A percentile compares a stretch with the other conserved stretches of the same genome.
phyloP scores from a whole-genome alignment of 2,797 vertebrate species.

The Parauchenoglanis punctatus region DNA sequence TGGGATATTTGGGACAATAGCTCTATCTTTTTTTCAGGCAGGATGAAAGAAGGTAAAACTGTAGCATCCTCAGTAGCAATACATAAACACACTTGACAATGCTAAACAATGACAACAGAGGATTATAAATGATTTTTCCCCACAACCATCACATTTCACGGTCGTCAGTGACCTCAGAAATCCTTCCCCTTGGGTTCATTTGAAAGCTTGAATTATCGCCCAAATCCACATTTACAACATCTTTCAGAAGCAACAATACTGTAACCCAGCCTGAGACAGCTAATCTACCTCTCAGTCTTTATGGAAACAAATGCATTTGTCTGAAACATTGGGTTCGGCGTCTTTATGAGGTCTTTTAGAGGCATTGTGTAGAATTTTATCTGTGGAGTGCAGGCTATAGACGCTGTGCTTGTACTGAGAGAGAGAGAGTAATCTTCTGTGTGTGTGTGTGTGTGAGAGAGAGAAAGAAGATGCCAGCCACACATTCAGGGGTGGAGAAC shows the following conservation, averaged over 20 bases:
- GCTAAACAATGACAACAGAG: constrained; percentile 15
- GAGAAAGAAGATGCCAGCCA: constrained; percentile 42
- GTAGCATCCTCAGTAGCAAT: constrained; percentile 21
- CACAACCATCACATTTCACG: constrained; percentile 44
- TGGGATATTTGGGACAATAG: constrained; percentile 30
- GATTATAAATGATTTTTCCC: constrained; percentile 15
- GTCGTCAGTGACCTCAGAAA: constrained; percentile 65
- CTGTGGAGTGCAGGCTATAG: constrained; percentile 79
- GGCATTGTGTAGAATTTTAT: constrained; percentile 83
- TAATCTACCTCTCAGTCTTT: constrained; percentile 80
- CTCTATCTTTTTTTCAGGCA: constrained; percentile 8
- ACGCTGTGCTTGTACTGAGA: constrained; percentile 64
- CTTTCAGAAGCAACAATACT: constrained; percentile 77
- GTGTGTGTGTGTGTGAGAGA: too few species aligned
- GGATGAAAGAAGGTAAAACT: constrained; percentile 33
- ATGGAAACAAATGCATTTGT: constrained; percentile 79
- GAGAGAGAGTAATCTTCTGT: background rate
- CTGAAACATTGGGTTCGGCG: constrained; percentile 72
- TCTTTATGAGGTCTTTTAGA: constrained; percentile 80
- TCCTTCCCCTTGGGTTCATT: constrained; percentile 49
- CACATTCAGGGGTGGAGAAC: constrained; percentile 37
- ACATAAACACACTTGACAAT: constrained; percentile 16
- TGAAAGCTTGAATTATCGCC: constrained; percentile 79
- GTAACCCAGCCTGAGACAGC: constrained; percentile 71
- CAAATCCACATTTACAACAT: constrained; percentile 78